Base-by-base conservation (phyloP, 2,113 vertebrate genomes). In the Peromyscus californicus region DNA sequence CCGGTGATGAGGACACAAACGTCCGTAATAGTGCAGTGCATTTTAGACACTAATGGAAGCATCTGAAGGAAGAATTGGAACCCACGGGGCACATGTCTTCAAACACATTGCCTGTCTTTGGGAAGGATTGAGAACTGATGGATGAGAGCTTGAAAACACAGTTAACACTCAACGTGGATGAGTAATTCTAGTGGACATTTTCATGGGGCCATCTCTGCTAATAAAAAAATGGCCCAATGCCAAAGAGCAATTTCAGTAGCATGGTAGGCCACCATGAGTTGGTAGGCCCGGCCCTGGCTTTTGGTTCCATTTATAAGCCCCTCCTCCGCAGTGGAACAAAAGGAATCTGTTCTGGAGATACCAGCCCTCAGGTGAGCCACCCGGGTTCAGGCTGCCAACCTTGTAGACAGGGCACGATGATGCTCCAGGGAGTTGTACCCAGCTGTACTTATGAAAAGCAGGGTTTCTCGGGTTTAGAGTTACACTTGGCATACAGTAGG, bases 41-140 rank as follows among this genome's bases (percentile, higher is more conserved):
- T 39, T 65, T 72, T 61, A 69, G 54, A 33, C 39, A n/a, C 45
- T 21, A 7, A 88, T 79, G 45, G n/a, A 80, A 39, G 33, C 33
- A 5, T 29, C 54, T 59, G 85, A 79, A 93, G n/a, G 95, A 93
- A 90, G 90, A 59, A 31, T 17, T 9, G 7, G 59, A 72, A 36
- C 16, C 36, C 12, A 51, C 31, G 39, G 17, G 83, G 19, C 42
- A 3, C 16, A 15, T 12, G 4, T 31, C 3, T 76, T 92, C 51
- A 91, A 74, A 75, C n/a, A 59, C 4, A 16, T n/a, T 42, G 48
- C n/a, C 67, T 83, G 29, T 96, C 82, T 96, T 67, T 70, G 48
- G 19, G 61, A n/a, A n/a, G 48, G 74, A 2, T 4, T 48, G 33
- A 76, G 63, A 91, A 51, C 48, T 31, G 67, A 0, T 8, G 24